Conservation (phyloP, 2,888 invertebrate genomes). For the Dasypolia templi region DNA sequence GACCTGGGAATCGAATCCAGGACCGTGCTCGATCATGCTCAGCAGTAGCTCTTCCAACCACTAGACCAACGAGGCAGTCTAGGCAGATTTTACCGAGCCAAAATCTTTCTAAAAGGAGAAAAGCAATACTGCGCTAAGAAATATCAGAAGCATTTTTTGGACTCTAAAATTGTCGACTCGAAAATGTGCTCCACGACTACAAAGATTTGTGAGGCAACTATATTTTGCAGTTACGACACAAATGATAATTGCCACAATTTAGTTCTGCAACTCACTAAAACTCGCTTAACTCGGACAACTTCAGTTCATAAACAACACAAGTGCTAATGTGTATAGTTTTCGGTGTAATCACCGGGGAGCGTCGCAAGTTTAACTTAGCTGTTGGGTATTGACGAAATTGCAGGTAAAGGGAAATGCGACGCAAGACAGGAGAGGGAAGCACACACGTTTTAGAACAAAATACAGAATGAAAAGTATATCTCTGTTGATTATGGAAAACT, state of each 20-base stretch:
- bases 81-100: background rate
- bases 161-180: background rate
- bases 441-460: background rate
- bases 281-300: slow-evolving; percentile 35
- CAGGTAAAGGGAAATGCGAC: slow-evolving; percentile 19
- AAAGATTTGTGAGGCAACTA: slow-evolving; percentile 43
- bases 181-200: slow-evolving; percentile 19
- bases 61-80: too few species aligned
- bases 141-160: background rate
- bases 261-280: slow-evolving; percentile 23
- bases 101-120: background rate
- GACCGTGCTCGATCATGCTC: too few species aligned
- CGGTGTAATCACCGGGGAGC: slow-evolving; percentile 33
- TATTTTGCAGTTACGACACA: slow-evolving; percentile 35
- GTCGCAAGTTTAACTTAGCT: slow-evolving; percentile 36
- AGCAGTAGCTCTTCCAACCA: too few species aligned
- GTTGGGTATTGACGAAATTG: slow-evolving; percentile 41
- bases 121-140: background rate
- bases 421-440: slow-evolving; percentile 1
- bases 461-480: background rate
- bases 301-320: slow-evolving; percentile 31
- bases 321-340: slow-evolving; percentile 45
- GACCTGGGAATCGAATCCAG: too few species aligned
- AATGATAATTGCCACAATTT: slow-evolving; percentile 45
- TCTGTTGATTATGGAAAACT: background rate